Evolutionary conservation across 92 coral and sea anemone species (phyloP).

Genomic region (Epizoanthus ramosus): DNA sequence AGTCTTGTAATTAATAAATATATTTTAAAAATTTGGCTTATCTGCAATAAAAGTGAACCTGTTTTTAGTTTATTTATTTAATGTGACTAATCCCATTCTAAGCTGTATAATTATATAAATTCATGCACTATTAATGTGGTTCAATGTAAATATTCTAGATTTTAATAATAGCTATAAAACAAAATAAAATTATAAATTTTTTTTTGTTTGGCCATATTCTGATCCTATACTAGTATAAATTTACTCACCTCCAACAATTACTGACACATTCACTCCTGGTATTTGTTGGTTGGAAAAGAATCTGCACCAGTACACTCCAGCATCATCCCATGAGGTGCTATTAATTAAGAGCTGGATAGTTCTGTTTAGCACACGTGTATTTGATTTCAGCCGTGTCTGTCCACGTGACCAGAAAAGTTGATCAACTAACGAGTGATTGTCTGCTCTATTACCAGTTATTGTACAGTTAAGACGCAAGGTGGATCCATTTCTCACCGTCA

Average conservation of each 20-base stretch:
- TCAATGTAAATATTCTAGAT: no score
- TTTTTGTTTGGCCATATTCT: no score
- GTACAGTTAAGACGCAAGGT: conserved; percentile 32
- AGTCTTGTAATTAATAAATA: no score
- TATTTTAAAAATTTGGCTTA: no score
- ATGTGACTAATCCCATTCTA: no score
- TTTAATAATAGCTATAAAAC: no score
- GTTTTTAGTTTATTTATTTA: no score
- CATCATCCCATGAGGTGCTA: conserved; percentile 24
- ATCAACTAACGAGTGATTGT: not conserved
- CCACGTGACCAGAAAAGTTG: conserved; percentile 34
- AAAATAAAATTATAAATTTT: no score
- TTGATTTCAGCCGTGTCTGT: not conserved
- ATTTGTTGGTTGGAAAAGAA: not conserved
- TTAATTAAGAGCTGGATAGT: conserved; percentile 22
- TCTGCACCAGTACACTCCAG: conserved; percentile 29
- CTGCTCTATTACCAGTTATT: not conserved
- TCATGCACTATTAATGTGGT: no score
- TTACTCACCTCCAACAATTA: conserved; percentile 36
- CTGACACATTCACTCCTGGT: conserved; percentile 8
- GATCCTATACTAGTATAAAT: no score
- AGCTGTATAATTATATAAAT: no score
- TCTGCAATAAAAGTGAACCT: no score
- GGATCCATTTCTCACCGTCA: conserved; percentile 19
- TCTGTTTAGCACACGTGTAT: conserved; percentile 12